These are phyloP conservation scores for Mus minutoides DNA, from an alignment of 2,797 vertebrate genomes.

Conservation along the genomic window DNA sequence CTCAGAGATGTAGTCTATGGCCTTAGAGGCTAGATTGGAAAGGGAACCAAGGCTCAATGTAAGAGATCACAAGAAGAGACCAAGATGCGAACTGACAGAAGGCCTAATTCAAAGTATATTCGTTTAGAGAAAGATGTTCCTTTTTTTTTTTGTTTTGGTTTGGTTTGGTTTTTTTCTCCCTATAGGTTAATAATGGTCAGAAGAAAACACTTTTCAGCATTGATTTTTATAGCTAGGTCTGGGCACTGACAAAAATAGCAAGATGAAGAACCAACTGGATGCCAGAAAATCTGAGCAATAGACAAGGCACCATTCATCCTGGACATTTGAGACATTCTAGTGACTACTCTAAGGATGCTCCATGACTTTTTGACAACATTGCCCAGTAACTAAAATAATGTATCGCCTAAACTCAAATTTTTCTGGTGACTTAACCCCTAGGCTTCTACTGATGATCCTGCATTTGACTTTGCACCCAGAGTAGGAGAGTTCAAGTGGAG, in stretches of 20 bases:
- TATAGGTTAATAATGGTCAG: neutral
- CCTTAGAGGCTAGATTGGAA: neutral
- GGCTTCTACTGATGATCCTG: neutral
- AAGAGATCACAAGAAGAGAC: neutral
- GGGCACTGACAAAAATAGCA: neutral
- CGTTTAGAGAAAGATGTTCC: neutral
- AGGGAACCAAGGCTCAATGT: neutral
- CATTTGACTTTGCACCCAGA: neutral
- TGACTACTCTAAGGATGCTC: neutral
- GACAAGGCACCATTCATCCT: neutral
- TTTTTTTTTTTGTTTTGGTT: too few species aligned
- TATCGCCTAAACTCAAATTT: neutral
- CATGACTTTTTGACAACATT: neutral
- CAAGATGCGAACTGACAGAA: conserved; percentile 4
- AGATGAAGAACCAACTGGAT: conserved; percentile 40
- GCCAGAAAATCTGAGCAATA: conserved; percentile 25
- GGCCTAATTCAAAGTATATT: neutral
- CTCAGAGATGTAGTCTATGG: neutral
- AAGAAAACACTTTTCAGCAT: conserved; percentile 1
- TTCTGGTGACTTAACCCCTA: neutral
- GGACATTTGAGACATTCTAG: neutral
- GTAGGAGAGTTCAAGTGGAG: neutral
- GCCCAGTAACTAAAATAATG: neutral
- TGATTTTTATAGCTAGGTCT: conserved; percentile 24
- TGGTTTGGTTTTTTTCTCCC: too few species aligned